Conservation (phyloP, 2,113 vertebrate genomes). For the Xiphophorus couchianus region DNA sequence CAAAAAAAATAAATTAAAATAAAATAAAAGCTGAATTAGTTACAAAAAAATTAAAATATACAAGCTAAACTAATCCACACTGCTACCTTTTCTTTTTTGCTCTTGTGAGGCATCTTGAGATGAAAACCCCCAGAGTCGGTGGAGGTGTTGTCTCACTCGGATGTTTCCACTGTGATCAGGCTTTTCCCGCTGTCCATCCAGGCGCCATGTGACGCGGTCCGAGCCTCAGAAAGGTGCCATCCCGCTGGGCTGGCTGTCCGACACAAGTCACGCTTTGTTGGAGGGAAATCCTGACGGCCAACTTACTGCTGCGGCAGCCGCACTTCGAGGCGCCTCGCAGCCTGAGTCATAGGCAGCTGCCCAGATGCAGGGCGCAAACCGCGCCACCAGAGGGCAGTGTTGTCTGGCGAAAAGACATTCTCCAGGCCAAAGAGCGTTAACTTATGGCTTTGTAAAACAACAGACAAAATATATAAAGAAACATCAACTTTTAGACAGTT, state of each 20-base stretch:
- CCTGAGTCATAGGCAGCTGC: neutral
- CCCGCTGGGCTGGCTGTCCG: neutral
- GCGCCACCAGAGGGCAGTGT: constrained; percentile 43
- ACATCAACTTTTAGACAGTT: too few relatives aligned
- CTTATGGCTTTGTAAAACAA: too few relatives aligned
- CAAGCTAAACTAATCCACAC: neutral
- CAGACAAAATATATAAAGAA: too few relatives aligned
- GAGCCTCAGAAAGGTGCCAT: constrained; percentile 18
- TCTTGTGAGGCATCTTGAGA: constrained; percentile 88
- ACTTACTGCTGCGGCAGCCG: constrained; percentile 33
- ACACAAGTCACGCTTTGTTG: neutral
- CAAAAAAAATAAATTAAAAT: too few relatives aligned
- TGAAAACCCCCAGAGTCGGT: constrained; percentile 45
- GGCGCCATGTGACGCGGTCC: constrained; percentile 58
- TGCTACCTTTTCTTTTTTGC: constrained; percentile 92
- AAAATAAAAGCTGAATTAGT: neutral
- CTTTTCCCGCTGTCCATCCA: constrained; percentile 26
- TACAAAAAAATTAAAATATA: neutral
- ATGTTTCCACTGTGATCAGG: constrained; percentile 35
- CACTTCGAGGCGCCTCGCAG: constrained; percentile 36
- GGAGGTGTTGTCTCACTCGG: constrained; percentile 24
- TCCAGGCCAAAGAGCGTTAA: too few relatives aligned
- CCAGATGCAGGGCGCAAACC: neutral
- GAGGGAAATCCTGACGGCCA: constrained; percentile 5
- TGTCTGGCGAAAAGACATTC: neutral